A percentile compares a stretch with the other conserved stretches of the same genome.
phyloP scores from a whole-genome alignment of 2,888 invertebrate genomes.

The Harpalus rufipes region DNA sequence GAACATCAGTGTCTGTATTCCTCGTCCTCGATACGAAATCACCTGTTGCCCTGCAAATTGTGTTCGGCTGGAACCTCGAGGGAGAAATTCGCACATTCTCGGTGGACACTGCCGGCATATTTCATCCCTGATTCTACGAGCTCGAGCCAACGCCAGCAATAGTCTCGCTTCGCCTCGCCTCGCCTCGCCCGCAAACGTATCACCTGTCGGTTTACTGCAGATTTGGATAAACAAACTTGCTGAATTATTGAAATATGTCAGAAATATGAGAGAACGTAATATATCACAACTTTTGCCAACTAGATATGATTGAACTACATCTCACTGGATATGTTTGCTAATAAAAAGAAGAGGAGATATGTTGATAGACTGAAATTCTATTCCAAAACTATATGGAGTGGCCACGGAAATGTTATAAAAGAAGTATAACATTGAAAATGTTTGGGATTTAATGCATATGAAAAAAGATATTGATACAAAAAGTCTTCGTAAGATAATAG shows the following conservation, averaged over 20 bases:
- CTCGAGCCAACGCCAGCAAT: neutral
- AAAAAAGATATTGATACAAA: no score
- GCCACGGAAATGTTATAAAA: no score
- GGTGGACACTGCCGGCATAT: slow-evolving; percentile 16
- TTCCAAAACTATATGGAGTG: no score
- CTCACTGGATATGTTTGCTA: no score
- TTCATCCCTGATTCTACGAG: slow-evolving; percentile 9
- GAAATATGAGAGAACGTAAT: neutral
- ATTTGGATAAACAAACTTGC: slow-evolving; percentile 6
- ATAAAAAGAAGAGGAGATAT: no score
- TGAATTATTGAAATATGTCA: slow-evolving; percentile 6
- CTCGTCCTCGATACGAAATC: neutral
- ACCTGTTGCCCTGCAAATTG: slow-evolving; percentile 38
- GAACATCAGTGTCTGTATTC: no score
- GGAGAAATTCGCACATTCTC: slow-evolving; percentile 35
- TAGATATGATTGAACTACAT: neutral
- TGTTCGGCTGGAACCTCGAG: slow-evolving; percentile 11
- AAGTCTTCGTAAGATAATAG: no score
- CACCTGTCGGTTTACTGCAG: neutral
- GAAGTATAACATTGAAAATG: no score
- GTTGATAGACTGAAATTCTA: no score
- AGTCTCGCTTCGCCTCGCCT: no score
- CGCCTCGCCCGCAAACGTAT: neutral
- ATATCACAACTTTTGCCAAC: neutral
- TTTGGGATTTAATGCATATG: no score